Conservation (phyloP, 2,888 invertebrate genomes). For the Dryomyza anilis region DNA sequence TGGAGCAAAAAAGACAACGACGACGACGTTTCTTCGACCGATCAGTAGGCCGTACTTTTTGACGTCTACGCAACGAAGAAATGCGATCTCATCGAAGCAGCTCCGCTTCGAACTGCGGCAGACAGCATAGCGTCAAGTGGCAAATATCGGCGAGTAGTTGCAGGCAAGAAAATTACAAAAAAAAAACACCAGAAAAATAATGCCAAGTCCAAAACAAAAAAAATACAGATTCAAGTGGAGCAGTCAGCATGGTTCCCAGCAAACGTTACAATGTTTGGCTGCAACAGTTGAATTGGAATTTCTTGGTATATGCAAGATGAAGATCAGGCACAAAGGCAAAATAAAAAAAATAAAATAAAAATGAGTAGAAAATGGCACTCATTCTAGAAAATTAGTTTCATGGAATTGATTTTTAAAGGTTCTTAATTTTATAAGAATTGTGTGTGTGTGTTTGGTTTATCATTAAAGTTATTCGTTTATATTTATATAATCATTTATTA, state of each 20-base stretch:
- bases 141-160: neutral
- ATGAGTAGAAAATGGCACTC: neutral
- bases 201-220: neutral
- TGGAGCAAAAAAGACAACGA: neutral
- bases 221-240: neutral
- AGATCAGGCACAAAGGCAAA: too few species aligned
- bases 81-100: constrained; percentile 18
- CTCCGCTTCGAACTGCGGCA: constrained; percentile 22
- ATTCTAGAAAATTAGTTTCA: constrained; percentile 16
- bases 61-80: constrained; percentile 12
- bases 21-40: neutral
- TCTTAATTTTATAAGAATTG: neutral
- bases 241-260: neutral
- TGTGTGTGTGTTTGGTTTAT: neutral
- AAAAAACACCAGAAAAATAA: neutral
- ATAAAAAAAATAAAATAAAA: too few species aligned
- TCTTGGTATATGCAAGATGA: too few species aligned
- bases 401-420: neutral
- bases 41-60: constrained; percentile 9
- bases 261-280: neutral
- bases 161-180: neutral
- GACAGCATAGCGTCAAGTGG: constrained; percentile 39
- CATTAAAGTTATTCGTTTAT: too few species aligned
- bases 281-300: neutral
- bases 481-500: too few species aligned